Conservation (phyloP, 2,113 vertebrate species). For the Macaca nemestrina region DNA sequence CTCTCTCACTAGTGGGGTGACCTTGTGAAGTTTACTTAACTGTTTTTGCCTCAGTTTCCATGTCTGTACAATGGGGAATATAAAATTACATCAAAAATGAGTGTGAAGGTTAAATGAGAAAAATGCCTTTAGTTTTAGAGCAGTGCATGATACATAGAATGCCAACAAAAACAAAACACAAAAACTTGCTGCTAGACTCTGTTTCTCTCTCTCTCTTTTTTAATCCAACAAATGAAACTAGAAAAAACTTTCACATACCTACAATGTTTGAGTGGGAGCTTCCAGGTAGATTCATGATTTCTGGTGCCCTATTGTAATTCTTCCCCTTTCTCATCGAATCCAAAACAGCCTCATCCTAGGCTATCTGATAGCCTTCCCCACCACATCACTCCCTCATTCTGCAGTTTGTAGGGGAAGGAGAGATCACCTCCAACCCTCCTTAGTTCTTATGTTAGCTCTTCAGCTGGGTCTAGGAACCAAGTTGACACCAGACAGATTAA, state of each 20-base stretch:
- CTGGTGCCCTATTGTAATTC: neutral
- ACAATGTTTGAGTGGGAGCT: neutral
- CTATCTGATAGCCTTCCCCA: neutral
- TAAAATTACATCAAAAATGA: neutral
- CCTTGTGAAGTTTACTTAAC: neutral
- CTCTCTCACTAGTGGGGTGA: accelerated
- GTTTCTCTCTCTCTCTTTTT: neutral
- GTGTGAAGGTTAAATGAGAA: neutral
- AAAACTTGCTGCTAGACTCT: neutral
- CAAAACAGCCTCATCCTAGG: neutral
- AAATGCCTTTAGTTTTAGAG: neutral
- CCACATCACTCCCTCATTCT: neutral
- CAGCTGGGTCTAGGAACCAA: neutral
- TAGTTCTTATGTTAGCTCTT: neutral
- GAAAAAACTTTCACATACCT: neutral
- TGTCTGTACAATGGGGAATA: neutral
- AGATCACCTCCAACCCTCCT: neutral
- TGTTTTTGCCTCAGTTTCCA: neutral
- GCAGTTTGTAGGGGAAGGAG: neutral
- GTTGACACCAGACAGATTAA: neutral
- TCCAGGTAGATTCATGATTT: neutral
- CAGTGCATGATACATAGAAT: neutral
- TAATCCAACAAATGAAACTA: neutral
- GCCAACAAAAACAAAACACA: neutral
- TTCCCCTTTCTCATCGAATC: neutral